Evolutionary conservation across 2,888 invertebrate genomes (phyloP).

Genomic region (Siphlonurus alternatus): DNA sequence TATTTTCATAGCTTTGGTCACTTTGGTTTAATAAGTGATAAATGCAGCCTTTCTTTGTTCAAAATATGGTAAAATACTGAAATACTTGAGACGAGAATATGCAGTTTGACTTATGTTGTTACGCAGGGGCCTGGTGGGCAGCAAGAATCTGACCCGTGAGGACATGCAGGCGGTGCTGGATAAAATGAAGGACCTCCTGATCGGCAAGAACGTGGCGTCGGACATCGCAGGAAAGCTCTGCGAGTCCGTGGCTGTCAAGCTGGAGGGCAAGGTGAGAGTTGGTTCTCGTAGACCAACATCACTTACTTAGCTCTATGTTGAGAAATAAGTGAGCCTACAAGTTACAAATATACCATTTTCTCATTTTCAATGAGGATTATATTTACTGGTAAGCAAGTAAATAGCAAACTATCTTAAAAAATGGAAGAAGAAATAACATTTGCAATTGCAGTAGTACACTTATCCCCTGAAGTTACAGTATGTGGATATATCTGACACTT

Average conservation of each 20-base stretch:
- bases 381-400: too few species aligned
- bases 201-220: slow-evolving; percentile 91
- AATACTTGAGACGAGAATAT: slow-evolving; percentile 2
- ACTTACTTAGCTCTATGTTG: neutral
- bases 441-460: too few species aligned
- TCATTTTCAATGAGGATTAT: too few species aligned
- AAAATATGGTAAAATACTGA: neutral
- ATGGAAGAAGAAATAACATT: too few species aligned
- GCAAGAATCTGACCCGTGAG: slow-evolving; percentile 64
- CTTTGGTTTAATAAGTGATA: too few species aligned
- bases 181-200: slow-evolving; percentile 88
- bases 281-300: neutral
- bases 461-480: too few species aligned
- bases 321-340: neutral
- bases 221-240: slow-evolving; percentile 91
- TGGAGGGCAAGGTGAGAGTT: slow-evolving; percentile 61
- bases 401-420: too few species aligned
- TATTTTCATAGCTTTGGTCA: too few species aligned
- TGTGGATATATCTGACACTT: too few species aligned
- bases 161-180: slow-evolving; percentile 78
- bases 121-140: slow-evolving; percentile 57
- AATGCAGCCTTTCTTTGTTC: too few species aligned
- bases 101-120: slow-evolving; percentile 5
- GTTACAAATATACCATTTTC: neutral
- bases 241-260: slow-evolving; percentile 74